A percentile compares a stretch with the other conserved stretches of the same genome.
Evolutionary conservation across 2,113 vertebrate genomes (phyloP).

Genomic region (Ceyx margarethae): DNA sequence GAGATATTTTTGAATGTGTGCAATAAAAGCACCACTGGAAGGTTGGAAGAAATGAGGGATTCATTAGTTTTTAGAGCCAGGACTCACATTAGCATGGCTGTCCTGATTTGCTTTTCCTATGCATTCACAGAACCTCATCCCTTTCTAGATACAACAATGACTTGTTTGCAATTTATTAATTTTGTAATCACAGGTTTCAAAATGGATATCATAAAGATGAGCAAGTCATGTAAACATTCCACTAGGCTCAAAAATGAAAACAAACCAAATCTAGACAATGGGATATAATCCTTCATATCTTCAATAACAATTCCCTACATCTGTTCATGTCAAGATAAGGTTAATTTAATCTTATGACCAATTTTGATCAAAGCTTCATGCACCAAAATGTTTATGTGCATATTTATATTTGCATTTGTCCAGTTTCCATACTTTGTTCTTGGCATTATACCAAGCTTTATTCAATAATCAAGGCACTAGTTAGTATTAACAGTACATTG

Average conservation of each 20-base stretch:
- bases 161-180: neutral
- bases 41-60: neutral
- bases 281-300: neutral
- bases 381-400: neutral
- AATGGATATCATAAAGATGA: neutral
- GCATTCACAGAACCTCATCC: neutral
- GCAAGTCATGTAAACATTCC: neutral
- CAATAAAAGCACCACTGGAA: neutral
- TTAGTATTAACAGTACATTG: neutral
- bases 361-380: neutral
- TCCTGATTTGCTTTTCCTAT: neutral
- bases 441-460: neutral
- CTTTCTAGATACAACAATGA: neutral
- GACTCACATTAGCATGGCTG: neutral
- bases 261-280: neutral
- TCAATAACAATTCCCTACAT: neutral
- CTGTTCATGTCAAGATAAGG: neutral
- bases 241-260: neutral
- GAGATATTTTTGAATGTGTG: neutral
- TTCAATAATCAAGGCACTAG: neutral
- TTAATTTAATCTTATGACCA: neutral
- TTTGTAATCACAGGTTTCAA: slow-evolving; percentile 11
- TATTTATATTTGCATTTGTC: neutral
- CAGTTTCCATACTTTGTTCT: neutral
- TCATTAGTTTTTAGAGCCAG: neutral